phyloP scores from a whole-genome alignment of 2,888 invertebrate species.

The Coelogynopora nodosa region DNA sequence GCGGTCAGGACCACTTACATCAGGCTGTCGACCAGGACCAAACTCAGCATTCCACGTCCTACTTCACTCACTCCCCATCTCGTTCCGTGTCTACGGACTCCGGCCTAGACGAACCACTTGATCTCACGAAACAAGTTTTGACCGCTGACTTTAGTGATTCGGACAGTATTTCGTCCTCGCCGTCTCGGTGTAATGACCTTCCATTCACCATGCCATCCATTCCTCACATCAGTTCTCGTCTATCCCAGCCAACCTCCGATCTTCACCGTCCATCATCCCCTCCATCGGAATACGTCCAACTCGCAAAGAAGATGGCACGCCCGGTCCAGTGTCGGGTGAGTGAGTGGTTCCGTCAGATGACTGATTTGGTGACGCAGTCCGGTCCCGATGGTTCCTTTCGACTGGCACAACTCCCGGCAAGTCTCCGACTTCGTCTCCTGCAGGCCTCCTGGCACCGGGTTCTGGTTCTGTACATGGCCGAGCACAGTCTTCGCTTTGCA shows the following conservation, averaged over 20 bases:
- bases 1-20: neutral
- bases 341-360: slow-evolving; percentile 35
- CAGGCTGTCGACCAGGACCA: neutral
- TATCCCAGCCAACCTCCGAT: neutral
- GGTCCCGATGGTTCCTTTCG: neutral
- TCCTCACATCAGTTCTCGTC: neutral
- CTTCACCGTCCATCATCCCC: neutral
- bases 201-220: neutral
- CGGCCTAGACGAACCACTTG: slow-evolving; percentile 33
- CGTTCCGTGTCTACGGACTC: slow-evolving; percentile 37
- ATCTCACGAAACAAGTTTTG: slow-evolving; percentile 20
- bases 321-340: slow-evolving; percentile 11
- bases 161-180: slow-evolving; percentile 6
- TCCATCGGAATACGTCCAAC: neutral
- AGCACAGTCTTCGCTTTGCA: slow-evolving; percentile 5
- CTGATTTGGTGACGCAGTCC: slow-evolving; percentile 24
- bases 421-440: slow-evolving; percentile 35
- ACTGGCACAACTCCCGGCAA: slow-evolving; percentile 8
- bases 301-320: slow-evolving; percentile 6
- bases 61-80: neutral
- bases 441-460: slow-evolving; percentile 37
- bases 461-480: slow-evolving; percentile 21
- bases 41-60: neutral
- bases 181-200: neutral
- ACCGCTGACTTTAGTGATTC: slow-evolving; percentile 22